A percentile compares a stretch with the other conserved stretches of the same genome.
Conservation (phyloP, 2,888 invertebrate species). For the Drosophila nr. fundita region DNA sequence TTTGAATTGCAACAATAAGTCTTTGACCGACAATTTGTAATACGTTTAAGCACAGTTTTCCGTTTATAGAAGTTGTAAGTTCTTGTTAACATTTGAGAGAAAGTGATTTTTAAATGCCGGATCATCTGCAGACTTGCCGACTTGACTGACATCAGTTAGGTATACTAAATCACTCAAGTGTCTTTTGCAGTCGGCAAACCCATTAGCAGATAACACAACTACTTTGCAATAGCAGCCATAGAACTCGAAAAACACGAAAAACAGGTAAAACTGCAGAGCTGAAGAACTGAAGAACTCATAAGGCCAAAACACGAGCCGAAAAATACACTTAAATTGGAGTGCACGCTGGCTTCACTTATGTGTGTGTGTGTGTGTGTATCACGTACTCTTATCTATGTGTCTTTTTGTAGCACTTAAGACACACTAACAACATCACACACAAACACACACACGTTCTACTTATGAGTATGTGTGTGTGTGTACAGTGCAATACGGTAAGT, state of each 20-base stretch:
- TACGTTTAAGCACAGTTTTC: background rate
- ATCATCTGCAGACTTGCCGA: background rate
- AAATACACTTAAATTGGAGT: conserved; percentile 73
- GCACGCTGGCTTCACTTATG: conserved; percentile 55
- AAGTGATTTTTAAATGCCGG: background rate
- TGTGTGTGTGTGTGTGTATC: conserved; percentile 50
- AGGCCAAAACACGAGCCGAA: conserved; percentile 48
- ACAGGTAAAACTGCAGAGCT: background rate
- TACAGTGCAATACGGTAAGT: conserved; percentile 34
- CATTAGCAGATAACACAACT: conserved; percentile 5
- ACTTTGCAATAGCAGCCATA: background rate
- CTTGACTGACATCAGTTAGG: background rate
- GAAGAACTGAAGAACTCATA: conserved; percentile 28
- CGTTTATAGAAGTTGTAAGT: background rate
- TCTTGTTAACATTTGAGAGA: background rate
- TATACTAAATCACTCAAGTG: background rate
- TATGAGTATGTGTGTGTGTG: background rate
- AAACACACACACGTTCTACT: conserved; percentile 1
- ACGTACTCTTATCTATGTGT: conserved; percentile 81
- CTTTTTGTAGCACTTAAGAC: conserved; percentile 78
- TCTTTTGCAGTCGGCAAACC: conserved; percentile 1
- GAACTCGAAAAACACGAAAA: background rate
- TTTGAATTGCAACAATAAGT: background rate
- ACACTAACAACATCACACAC: conserved; percentile 62
- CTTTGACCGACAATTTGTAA: background rate